Base-by-base conservation (phyloP, 2,797 vertebrate genomes). In the Xiphophorus birchmanni region DNA sequence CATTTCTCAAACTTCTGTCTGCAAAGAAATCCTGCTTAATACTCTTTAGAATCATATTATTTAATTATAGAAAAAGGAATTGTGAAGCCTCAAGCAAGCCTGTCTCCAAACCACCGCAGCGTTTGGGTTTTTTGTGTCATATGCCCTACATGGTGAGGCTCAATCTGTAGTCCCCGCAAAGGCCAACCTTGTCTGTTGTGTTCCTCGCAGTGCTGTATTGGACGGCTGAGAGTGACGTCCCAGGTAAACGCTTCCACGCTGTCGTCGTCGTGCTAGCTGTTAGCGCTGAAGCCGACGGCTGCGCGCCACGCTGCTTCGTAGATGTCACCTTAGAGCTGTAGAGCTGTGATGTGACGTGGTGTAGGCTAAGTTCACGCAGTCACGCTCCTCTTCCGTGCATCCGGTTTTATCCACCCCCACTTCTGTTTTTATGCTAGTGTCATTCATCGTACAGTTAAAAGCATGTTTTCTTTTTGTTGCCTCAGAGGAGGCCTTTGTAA, bases 131-230 rank as follows among this genome's bases (percentile, higher is more conserved):
- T 32, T 13, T 91, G 86, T 87, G 76, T 84, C 82, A 86, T 13
- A 74, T 82, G 89, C 91, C 90, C 88, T 91, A 88, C 91, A 85
- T 80, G 88, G 87, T 88, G 87, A 91, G 44, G 69, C 80, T 32
- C 83, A 69, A 86, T 87, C 90, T 86, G 90, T 87, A 81, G 89
- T 90, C 92, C 83, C 79, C 77, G 83, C 91, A 89, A 94, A 95
- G 95, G 95, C 94, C 93, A 93, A 94, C 94, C 84, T 84, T 95
- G 93, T 96, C 90, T 95, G 88, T 96, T 95, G 93, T 96, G 95
- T 96, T 86, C 95, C 93, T 95, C 93, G 95, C 96, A 96, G 96
- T 96, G 93, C 96, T 96, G 88, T 96, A 96, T 95, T 96, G 96
- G 96, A 95, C 96, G 89, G 95, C 95, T 86, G 96, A 96, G 92